These are phyloP conservation scores for Stenodema calcarata DNA, from an alignment of 2,888 invertebrate species.

Conservation along the genomic window DNA sequence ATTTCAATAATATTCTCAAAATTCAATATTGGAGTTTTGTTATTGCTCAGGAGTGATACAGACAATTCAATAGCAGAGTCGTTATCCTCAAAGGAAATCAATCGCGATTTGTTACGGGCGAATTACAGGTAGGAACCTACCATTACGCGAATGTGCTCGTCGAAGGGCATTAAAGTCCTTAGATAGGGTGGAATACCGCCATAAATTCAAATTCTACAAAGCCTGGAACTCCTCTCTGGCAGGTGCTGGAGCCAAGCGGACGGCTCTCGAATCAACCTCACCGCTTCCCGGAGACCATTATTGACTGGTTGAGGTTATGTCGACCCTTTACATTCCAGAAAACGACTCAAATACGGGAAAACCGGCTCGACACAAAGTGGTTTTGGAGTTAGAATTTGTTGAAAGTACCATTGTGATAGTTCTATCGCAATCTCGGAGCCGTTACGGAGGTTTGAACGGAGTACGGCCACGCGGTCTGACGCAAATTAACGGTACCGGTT, in stretches of 20 bases:
- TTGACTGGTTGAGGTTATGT: slow-evolving; percentile 9
- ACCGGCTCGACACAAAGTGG: neutral
- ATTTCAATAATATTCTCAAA: too few species aligned
- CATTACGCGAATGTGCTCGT: neutral
- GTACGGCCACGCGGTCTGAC: neutral
- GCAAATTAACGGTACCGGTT: neutral
- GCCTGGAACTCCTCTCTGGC: neutral
- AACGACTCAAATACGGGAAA: neutral
- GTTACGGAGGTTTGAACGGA: neutral
- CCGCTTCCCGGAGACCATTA: neutral
- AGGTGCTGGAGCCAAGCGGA: slow-evolving; percentile 46
- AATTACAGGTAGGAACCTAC: too few species aligned
- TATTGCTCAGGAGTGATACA: too few species aligned
- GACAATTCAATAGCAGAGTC: too few species aligned
- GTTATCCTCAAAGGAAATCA: too few species aligned
- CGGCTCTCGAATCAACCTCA: neutral
- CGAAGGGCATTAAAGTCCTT: slow-evolving; percentile 19
- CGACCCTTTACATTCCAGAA: neutral
- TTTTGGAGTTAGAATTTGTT: neutral
- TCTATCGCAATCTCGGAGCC: neutral
- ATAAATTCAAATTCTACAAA: neutral
- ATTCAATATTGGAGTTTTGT: too few species aligned
- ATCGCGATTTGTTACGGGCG: too few species aligned
- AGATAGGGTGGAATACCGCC: neutral
- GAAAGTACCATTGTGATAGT: neutral